phyloP scores from a whole-genome alignment of 2,797 vertebrate species.

The Bufotes viridis region DNA sequence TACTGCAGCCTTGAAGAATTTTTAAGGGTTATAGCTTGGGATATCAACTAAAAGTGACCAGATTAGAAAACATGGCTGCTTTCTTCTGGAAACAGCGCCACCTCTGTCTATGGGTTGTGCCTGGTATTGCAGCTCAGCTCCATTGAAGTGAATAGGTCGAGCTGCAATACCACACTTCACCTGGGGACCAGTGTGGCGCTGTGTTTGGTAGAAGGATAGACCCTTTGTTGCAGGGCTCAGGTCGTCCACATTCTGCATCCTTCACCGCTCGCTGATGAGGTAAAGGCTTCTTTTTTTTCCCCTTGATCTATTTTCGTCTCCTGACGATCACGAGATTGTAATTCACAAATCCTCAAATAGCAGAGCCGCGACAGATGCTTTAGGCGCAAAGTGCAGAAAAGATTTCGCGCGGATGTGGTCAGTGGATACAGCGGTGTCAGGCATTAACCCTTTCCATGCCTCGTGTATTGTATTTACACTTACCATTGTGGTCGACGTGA shows the following conservation, averaged over 20 bases:
- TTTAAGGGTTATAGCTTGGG: no score
- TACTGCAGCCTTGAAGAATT: no score
- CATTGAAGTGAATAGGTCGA: neutral
- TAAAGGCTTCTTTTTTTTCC: neutral
- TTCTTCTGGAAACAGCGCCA: neutral
- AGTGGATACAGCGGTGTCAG: neutral
- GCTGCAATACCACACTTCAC: neutral
- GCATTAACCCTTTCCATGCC: neutral
- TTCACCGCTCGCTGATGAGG: neutral
- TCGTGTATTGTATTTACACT: neutral
- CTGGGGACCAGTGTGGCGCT: neutral
- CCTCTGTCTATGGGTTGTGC: neutral
- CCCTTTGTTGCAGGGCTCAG: neutral
- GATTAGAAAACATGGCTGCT: neutral
- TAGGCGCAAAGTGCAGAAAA: neutral
- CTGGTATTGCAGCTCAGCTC: neutral
- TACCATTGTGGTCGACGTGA: neutral
- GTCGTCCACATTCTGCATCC: neutral
- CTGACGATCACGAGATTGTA: conserved; percentile 45
- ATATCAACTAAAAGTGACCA: no score
- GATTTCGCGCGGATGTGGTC: neutral
- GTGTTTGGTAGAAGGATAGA: neutral
- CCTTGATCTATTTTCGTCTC: conserved; percentile 48
- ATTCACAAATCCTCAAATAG: conserved; percentile 49
- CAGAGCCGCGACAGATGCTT: conserved; percentile 29